A percentile compares a stretch with the other conserved stretches of the same genome.
These are phyloP conservation scores for Cherax quadricarinatus DNA, from an alignment of 1,140 invertebrate species.

Conservation along the genomic window DNA sequence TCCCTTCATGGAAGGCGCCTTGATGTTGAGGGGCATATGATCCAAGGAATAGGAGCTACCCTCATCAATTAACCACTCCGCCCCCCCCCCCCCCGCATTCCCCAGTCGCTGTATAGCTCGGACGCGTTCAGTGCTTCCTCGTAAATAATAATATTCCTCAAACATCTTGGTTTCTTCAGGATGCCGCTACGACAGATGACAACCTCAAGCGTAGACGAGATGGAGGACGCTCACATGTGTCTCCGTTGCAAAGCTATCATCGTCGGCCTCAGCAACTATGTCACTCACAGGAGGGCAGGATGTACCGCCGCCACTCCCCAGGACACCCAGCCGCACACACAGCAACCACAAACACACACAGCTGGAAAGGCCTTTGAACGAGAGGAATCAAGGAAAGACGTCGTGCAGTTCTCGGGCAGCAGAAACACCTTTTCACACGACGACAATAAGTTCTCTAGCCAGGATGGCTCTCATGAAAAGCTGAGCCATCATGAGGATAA, in stretches of 20 bases:
- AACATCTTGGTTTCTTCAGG: background rate
- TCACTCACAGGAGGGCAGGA: conserved; percentile 30
- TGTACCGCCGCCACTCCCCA: background rate
- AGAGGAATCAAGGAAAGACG: background rate
- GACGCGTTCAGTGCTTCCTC: too few relatives aligned
- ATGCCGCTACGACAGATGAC: background rate
- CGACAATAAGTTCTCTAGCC: background rate
- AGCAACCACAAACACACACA: background rate
- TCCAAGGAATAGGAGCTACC: too few relatives aligned
- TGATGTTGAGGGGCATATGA: too few relatives aligned
- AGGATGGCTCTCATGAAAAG: background rate
- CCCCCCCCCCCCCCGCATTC: too few relatives aligned
- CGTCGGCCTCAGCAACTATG: conserved; percentile 45
- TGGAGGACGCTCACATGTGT: conserved; percentile 56
- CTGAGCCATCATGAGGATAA: background rate
- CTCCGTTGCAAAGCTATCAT: conserved; percentile 47
- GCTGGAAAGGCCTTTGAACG: background rate
- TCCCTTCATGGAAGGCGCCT: too few relatives aligned
- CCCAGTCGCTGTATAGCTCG: too few relatives aligned
- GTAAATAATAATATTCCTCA: too few relatives aligned
- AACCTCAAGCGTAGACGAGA: conserved; percentile 5
- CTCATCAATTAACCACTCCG: too few relatives aligned
- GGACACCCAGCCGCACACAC: background rate
- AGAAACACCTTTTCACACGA: background rate
- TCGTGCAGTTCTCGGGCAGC: background rate